These are phyloP conservation scores for Vidua macroura DNA, from an alignment of 2,113 vertebrate species.

Conservation along the genomic window DNA sequence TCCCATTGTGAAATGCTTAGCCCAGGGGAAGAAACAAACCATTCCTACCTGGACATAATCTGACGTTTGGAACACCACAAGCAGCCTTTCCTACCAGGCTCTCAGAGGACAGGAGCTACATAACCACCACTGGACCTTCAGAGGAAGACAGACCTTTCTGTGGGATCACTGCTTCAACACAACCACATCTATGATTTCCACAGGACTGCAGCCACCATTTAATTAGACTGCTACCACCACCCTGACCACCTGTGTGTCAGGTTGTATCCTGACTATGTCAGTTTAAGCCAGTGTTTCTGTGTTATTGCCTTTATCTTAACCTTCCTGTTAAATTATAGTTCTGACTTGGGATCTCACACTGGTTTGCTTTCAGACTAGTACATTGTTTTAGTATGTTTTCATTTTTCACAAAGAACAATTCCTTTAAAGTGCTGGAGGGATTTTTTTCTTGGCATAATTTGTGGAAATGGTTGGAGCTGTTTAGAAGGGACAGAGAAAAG, in stretches of 20 bases:
- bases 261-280: not conserved
- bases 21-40: not conserved
- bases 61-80: not conserved
- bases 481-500: not conserved
- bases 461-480: not conserved
- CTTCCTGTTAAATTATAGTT: not conserved
- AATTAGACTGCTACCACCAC: not conserved
- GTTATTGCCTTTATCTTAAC: not conserved
- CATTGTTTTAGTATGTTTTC: not conserved
- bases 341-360: not conserved
- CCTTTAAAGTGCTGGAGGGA: not conserved
- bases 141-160: not conserved
- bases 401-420: not conserved
- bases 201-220: not conserved
- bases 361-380: not conserved
- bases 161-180: not conserved
- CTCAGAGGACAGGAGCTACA: not conserved
- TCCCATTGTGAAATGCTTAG: not conserved
- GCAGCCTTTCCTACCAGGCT: not conserved
- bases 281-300: not conserved
- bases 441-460: not conserved
- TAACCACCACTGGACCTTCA: not conserved
- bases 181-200: not conserved
- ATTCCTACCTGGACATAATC: not conserved
- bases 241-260: not conserved